Evolutionary conservation across 2,113 vertebrate genomes (phyloP).

Genomic region (Muntiacus muntjak): DNA sequence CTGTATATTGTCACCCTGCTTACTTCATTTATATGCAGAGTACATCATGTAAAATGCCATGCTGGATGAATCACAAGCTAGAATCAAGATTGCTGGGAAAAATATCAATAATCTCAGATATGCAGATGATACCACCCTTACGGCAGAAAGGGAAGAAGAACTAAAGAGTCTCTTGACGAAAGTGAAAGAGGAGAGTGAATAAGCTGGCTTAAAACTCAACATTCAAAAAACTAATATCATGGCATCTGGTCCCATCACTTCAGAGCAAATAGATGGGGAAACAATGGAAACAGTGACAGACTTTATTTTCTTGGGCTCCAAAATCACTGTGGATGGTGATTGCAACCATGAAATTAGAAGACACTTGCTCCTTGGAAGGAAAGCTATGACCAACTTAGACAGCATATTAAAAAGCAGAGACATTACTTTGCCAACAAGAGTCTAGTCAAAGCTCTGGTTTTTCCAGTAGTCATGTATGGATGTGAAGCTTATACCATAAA

Average conservation of each 20-base stretch:
- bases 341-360: background rate
- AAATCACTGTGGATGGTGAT: background rate
- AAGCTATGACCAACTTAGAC: background rate
- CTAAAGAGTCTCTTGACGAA: background rate
- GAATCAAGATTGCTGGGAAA: background rate
- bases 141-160: background rate
- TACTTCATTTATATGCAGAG: background rate
- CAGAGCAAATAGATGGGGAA: background rate
- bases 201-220: background rate
- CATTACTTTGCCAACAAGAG: background rate
- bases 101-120: background rate
- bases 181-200: background rate
- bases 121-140: background rate
- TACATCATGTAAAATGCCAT: background rate
- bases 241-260: background rate
- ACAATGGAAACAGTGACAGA: background rate
- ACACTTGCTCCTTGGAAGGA: background rate
- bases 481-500: background rate
- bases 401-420: background rate
- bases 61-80: background rate
- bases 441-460: background rate
- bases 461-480: background rate
- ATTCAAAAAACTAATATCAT: background rate
- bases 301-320: background rate
- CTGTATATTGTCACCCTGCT: background rate